Evolutionary conservation across 2,113 vertebrate species (phyloP).

Genomic region (Dryoscopus gambensis): DNA sequence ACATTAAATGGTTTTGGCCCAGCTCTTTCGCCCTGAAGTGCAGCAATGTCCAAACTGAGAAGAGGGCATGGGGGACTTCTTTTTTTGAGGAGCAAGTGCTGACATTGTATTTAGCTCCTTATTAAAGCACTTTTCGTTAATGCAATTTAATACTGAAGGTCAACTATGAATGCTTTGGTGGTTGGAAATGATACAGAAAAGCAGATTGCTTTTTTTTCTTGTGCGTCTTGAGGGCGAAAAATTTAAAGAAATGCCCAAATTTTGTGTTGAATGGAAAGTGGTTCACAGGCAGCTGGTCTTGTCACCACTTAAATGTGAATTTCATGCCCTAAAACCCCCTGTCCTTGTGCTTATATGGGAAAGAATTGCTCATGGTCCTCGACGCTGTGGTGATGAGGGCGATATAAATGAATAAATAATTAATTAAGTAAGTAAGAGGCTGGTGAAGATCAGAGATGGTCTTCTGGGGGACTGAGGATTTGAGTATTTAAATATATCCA

Average conservation of each 20-base stretch:
- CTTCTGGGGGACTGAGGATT: neutral
- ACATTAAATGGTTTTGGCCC: neutral
- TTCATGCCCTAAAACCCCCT: neutral
- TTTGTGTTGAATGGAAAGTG: neutral
- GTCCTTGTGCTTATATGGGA: neutral
- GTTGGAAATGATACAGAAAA: neutral
- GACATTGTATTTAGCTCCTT: neutral
- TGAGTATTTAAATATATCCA: neutral
- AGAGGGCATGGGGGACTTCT: neutral
- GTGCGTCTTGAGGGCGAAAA: neutral
- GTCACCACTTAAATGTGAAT: neutral
- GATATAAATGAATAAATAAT: neutral
- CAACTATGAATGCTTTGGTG: neutral
- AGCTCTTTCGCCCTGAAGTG: neutral
- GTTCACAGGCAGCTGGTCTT: neutral
- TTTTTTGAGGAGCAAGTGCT: neutral
- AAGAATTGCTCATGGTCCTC: neutral
- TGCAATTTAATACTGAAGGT: neutral
- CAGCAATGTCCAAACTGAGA: neutral
- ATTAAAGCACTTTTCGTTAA: neutral
- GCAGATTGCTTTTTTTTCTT: neutral
- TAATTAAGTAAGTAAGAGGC: neutral
- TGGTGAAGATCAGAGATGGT: neutral
- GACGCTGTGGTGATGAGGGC: fast-evolving
- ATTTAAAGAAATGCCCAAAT: neutral